Evolutionary conservation across 2,113 vertebrate species (phyloP), one percentile per base, ranked within the genome.

Genomic region (Ellobius talpinus): DNA sequence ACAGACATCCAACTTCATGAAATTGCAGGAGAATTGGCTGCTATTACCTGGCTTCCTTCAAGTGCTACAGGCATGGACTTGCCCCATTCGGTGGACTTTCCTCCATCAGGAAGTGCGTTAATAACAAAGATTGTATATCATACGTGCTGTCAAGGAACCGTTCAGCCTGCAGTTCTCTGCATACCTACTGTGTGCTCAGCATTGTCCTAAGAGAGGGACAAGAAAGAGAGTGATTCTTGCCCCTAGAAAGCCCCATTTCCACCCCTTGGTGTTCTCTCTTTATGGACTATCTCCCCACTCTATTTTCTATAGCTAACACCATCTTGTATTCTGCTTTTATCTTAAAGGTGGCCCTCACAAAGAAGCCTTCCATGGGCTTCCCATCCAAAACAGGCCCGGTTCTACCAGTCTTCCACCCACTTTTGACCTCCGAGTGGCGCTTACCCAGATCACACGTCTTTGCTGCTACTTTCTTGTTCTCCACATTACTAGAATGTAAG

Each of bases 1-100:
- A 39, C 52, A 81, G 61, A 93, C 82, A 85, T 63, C 7, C 47
- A 90, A 87, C 85, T 31, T 87, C 50, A 29, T 14, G 58, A 72
- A 78, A 45, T 87, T 70, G 55, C n/a, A 10, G 45, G 86, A 70
- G 84, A 66, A 70, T 72, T 6, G 47, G 33, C 24, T 7, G 9
- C 58, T 45, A 23, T 16, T 24, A 42, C 36, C 33, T 24, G 45
- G 17, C 16, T 63, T 36, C 19, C 61, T 33, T 52, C 13, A 23
- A 16, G 66, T 21, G n/a, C 7, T 23, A 42, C 1, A 7, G 4
- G 1, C 61, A 9, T 0, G 0, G n/a, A 12, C 52, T 6, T 52
- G 19, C 24, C 31, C 14, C 26, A 72, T 52, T 19, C 11, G 10
- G 17, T 0, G 0, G 36, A 16, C 42, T 3, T 52, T 16, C 70